Conservation (phyloP, 2,888 invertebrate species). For the Erebia ligea region DNA sequence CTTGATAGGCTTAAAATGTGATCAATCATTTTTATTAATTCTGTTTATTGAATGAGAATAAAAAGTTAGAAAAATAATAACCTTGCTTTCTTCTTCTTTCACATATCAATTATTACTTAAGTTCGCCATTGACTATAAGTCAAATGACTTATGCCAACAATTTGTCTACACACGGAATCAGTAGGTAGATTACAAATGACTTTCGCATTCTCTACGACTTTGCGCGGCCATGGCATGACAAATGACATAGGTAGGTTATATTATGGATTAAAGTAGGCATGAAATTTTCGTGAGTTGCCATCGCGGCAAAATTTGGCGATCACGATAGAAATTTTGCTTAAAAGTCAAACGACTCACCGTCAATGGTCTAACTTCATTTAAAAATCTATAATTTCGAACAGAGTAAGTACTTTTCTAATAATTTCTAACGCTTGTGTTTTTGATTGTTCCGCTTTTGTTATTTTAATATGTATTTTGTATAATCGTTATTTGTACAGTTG, state of each 20-base stretch:
- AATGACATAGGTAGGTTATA: too few species aligned
- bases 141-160: too few species aligned
- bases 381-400: constrained; percentile 1
- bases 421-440: constrained; percentile 22
- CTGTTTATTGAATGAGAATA: constrained; percentile 46
- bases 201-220: too few species aligned
- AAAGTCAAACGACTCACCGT: not conserved
- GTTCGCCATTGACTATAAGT: too few species aligned
- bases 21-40: constrained; percentile 42
- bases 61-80: constrained; percentile 33
- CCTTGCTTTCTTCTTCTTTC: too few species aligned
- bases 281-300: too few species aligned
- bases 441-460: constrained; percentile 8
- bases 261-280: too few species aligned
- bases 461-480: not conserved
- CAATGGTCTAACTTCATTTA: not conserved
- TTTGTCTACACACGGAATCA: too few species aligned
- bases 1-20: constrained; percentile 41
- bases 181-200: too few species aligned
- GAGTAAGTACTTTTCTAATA: constrained; percentile 21
- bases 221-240: too few species aligned
- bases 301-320: too few species aligned
- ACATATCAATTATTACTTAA: too few species aligned
- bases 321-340: not conserved
- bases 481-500: constrained; percentile 8